These are phyloP conservation scores for Pilophorus perplexus DNA, from an alignment of 2,888 invertebrate species.

Conservation along the genomic window DNA sequence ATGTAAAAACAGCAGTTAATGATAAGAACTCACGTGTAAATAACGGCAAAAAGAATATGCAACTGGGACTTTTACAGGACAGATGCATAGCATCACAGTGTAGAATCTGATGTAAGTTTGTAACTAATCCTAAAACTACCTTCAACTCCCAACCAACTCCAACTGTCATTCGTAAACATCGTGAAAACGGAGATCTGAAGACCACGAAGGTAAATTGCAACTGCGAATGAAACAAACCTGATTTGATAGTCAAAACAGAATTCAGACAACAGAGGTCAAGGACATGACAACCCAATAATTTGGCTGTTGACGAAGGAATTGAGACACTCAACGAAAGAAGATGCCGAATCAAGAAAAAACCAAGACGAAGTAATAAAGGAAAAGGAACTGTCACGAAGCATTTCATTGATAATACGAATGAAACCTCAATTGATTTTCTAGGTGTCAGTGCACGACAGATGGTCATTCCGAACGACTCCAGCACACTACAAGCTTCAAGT, in stretches of 20 bases:
- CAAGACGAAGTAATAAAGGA: neutral
- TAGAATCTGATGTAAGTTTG: too few species aligned
- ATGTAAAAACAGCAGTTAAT: too few species aligned
- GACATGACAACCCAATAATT: conserved; percentile 5
- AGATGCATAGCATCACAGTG: too few species aligned
- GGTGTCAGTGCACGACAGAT: conserved; percentile 31
- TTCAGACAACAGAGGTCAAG: conserved; percentile 29
- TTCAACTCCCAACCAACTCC: too few species aligned
- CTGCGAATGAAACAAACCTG: neutral
- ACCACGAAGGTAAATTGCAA: neutral
- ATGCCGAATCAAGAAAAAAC: neutral
- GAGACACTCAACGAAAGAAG: neutral
- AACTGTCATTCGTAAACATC: too few species aligned
- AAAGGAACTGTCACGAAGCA: neutral
- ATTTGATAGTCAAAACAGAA: conserved; percentile 29
- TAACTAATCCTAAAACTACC: too few species aligned
- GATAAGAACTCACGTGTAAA: too few species aligned
- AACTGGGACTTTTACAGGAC: too few species aligned
- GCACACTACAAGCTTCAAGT: too few species aligned
- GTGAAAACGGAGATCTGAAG: neutral
- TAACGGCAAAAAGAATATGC: too few species aligned
- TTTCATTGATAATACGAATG: neutral
- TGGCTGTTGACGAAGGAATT: neutral
- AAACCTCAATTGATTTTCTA: conserved; percentile 34
- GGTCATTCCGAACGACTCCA: neutral